Evolutionary conservation across 2,888 invertebrate species (phyloP).

Genomic region (Falcaria lacertinaria): DNA sequence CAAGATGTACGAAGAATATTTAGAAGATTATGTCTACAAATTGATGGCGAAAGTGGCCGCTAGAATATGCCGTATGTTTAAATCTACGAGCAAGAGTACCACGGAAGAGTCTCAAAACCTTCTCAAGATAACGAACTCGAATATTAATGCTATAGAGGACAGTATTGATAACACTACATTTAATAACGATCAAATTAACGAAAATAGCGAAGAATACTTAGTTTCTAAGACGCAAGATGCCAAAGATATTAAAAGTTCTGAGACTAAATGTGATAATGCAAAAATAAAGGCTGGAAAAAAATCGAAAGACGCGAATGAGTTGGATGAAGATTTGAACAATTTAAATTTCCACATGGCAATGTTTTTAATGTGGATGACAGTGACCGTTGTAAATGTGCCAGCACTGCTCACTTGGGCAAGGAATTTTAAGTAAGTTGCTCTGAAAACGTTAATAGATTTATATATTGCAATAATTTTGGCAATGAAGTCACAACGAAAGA

Average conservation of each 20-base stretch:
- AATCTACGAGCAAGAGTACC: constrained; percentile 25
- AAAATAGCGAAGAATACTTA: background rate
- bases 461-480: too few species aligned
- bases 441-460: too few species aligned
- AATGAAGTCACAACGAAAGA: too few species aligned
- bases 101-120: constrained; percentile 18
- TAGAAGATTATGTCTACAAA: constrained; percentile 81
- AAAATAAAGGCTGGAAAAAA: constrained; percentile 14
- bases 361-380: constrained; percentile 83
- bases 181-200: constrained; percentile 16
- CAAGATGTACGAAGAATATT: constrained; percentile 86
- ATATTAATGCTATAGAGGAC: constrained; percentile 12
- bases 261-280: constrained; percentile 5
- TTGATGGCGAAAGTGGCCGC: constrained; percentile 62
- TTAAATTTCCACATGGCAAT: constrained; percentile 87
- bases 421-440: constrained; percentile 85
- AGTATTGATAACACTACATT: background rate
- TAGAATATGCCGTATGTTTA: constrained; percentile 45
- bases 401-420: constrained; percentile 89
- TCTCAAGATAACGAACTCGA: constrained; percentile 8
- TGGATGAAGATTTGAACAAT: constrained; percentile 59
- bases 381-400: constrained; percentile 85
- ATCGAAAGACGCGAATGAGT: constrained; percentile 11
- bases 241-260: background rate
- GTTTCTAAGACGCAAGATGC: background rate